Percentiles rank a stretch among this genome's conserved stretches.
These are phyloP conservation scores for Nephrotoma guestfalica DNA, from an alignment of 2,888 invertebrate genomes.

Conservation along the genomic window DNA sequence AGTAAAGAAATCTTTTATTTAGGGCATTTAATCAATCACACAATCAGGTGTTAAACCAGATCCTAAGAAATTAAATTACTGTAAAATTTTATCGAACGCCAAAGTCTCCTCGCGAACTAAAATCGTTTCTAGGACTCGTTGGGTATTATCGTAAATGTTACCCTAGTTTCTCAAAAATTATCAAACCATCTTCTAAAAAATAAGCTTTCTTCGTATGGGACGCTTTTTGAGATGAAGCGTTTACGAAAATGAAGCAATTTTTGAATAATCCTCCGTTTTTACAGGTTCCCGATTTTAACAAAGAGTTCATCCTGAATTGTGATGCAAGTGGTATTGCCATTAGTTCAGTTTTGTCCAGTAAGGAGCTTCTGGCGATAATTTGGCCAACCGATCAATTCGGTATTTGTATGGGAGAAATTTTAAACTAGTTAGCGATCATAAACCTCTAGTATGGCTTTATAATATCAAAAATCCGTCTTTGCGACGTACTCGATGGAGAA, in stretches of 20 bases:
- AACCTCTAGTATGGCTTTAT: not conserved
- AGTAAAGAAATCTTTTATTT: too few species aligned
- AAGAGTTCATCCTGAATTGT: not conserved
- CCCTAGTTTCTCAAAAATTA: too few species aligned
- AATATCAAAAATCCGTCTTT: not conserved
- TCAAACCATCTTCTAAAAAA: not conserved
- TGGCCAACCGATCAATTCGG: too few species aligned
- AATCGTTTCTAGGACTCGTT: not conserved
- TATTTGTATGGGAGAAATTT: not conserved
- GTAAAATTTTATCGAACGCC: not conserved
- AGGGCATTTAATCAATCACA: too few species aligned
- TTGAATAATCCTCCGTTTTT: not conserved
- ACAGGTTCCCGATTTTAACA: not conserved
- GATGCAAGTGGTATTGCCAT: not conserved
- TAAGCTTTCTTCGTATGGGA: not conserved
- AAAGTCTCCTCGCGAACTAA: not conserved
- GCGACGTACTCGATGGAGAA: not conserved
- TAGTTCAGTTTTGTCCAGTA: too few species aligned
- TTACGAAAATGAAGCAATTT: not conserved
- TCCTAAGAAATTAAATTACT: not conserved
- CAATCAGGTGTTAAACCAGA: too few species aligned
- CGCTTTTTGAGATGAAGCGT: not conserved
- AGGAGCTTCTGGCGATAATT: too few species aligned
- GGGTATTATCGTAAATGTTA: too few species aligned
- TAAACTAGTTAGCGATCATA: not conserved